Conservation (phyloP, 2,888 invertebrate genomes). For the Crocallis elinguaria region DNA sequence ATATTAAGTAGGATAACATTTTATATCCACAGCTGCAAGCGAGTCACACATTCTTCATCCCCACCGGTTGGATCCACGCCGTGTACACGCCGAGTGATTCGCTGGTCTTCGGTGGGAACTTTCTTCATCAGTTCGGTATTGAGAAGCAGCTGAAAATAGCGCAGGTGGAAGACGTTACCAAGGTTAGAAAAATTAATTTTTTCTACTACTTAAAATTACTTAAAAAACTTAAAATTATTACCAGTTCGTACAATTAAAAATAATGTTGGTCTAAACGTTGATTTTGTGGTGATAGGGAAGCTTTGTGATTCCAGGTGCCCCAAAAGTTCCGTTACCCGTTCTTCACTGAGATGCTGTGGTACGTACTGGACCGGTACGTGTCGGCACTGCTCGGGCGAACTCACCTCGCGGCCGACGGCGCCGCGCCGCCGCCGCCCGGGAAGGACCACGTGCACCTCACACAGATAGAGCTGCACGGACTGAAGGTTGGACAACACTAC, state of each 20-base stretch:
- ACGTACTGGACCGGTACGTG: slow-evolving; percentile 97
- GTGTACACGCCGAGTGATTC: slow-evolving; percentile 98
- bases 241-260: no score
- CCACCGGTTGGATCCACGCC: slow-evolving; percentile 99
- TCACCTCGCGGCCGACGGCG: slow-evolving; percentile 86
- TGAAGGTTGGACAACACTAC: slow-evolving; percentile 87
- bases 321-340: slow-evolving; percentile 99
- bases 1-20: no score
- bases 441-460: slow-evolving; percentile 90
- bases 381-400: slow-evolving; percentile 93
- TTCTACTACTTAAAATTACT: no score
- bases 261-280: no score
- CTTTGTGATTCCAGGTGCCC: slow-evolving; percentile 93
- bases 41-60: slow-evolving; percentile 98
- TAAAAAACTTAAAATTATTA: no score
- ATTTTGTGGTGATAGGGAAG: no score
- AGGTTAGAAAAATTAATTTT: slow-evolving; percentile 86
- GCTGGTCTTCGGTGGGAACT: slow-evolving; percentile 99
- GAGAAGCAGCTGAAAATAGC: slow-evolving; percentile 98
- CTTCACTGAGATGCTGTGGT: slow-evolving; percentile 99
- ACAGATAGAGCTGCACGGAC: slow-evolving; percentile 91
- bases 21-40: slow-evolving; percentile 86
- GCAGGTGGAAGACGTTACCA: slow-evolving; percentile 97
- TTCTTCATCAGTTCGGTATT: slow-evolving; percentile 97
- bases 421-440: slow-evolving; percentile 54